Evolutionary conservation across 2,113 vertebrate species (phyloP).

Genomic region (Chinchilla lanigera): DNA sequence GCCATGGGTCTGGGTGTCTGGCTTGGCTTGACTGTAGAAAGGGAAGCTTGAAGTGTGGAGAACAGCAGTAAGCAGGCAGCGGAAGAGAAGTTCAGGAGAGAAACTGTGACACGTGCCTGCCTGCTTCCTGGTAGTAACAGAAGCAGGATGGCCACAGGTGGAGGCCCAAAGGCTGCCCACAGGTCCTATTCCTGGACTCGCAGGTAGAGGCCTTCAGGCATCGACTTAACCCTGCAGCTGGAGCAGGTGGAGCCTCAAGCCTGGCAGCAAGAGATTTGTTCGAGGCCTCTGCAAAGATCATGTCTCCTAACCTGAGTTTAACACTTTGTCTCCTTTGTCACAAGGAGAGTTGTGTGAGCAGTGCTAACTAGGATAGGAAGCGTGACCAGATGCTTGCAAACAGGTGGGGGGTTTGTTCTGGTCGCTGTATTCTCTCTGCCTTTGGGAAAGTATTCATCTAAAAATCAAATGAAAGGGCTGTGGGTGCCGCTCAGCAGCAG

Average conservation of each 20-base stretch:
- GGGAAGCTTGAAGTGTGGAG: neutral
- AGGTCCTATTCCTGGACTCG: neutral
- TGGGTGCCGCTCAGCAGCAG: neutral
- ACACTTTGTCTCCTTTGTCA: neutral
- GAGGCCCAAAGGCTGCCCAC: too few relatives aligned
- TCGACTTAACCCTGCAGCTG: neutral
- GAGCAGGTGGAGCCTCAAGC: neutral
- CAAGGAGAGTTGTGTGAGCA: neutral
- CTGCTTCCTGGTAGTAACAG: neutral
- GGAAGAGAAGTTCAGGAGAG: neutral
- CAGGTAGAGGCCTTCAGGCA: neutral
- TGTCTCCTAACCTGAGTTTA: neutral
- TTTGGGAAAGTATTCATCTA: neutral
- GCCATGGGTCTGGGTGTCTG: neutral
- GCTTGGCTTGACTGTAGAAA: neutral
- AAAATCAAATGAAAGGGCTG: neutral
- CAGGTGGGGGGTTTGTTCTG: neutral
- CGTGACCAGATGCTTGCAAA: neutral
- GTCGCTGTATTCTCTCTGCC: slow-evolving; percentile 12
- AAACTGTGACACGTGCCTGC: too few relatives aligned
- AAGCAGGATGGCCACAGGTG: too few relatives aligned
- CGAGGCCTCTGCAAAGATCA: neutral
- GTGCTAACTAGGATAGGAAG: neutral
- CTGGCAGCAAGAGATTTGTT: neutral
- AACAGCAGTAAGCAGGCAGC: neutral